These are phyloP conservation scores for Tetrapedia diversipes DNA, from an alignment of 2,888 invertebrate species.

Conservation along the genomic window DNA sequence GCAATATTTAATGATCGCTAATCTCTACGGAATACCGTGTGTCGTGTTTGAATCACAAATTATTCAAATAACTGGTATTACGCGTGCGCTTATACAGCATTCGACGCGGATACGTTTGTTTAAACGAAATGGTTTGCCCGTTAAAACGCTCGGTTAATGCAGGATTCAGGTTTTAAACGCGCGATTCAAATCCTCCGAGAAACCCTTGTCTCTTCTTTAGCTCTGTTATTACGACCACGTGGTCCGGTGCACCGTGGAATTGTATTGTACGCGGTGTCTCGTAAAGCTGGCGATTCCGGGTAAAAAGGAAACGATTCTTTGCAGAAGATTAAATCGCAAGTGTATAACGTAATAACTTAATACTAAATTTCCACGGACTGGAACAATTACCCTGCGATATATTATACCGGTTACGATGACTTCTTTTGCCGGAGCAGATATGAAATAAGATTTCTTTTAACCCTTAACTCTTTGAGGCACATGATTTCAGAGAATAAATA, in stretches of 20 bases:
- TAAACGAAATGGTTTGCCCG: slow-evolving; percentile 38
- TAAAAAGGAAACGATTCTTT: neutral
- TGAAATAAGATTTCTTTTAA: neutral
- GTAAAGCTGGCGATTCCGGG: neutral
- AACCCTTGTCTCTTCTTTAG: slow-evolving; percentile 22
- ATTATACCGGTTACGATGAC: neutral
- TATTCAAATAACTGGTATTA: slow-evolving; percentile 38
- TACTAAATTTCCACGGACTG: neutral
- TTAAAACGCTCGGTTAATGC: slow-evolving; percentile 29
- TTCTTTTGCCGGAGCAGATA: neutral
- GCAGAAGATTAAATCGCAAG: neutral
- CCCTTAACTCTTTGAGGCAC: too few relatives aligned
- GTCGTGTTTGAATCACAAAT: slow-evolving; percentile 43
- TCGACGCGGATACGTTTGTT: slow-evolving; percentile 15
- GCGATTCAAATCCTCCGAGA: slow-evolving; percentile 8
- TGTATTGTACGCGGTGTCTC: neutral
- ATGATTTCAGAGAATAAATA: too few relatives aligned
- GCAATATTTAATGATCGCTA: slow-evolving; percentile 34
- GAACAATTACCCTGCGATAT: neutral
- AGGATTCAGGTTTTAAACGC: slow-evolving; percentile 34
- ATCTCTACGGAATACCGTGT: slow-evolving; percentile 39
- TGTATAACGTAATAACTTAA: neutral
- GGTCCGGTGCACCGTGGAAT: neutral
- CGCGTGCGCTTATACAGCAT: neutral
- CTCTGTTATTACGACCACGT: neutral